Evolutionary conservation across 2,797 vertebrate species (phyloP).

Genomic region (Tragelaphus eurycerus): DNA sequence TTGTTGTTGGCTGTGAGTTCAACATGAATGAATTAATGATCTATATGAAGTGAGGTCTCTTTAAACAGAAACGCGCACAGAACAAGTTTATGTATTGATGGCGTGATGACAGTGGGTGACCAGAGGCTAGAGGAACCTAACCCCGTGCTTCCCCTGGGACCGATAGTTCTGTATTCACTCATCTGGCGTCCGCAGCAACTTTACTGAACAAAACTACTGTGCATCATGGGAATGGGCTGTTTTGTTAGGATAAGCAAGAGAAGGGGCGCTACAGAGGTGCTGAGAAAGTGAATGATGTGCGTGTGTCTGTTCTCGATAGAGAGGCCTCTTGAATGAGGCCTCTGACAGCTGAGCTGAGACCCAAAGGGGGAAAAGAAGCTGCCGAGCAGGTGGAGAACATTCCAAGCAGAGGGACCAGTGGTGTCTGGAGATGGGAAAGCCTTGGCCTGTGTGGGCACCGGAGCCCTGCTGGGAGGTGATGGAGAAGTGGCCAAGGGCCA

Average conservation of each 20-base stretch:
- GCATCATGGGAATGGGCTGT: fast-evolving
- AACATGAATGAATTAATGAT: neutral
- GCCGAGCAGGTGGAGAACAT: neutral
- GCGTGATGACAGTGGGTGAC: neutral
- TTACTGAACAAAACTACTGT: too few relatives aligned
- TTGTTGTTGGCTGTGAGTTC: neutral
- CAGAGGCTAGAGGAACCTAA: neutral
- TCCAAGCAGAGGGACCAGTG: neutral
- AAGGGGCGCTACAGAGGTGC: neutral
- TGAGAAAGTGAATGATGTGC: neutral
- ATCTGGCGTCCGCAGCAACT: neutral
- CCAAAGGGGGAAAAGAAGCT: neutral
- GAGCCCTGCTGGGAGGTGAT: neutral
- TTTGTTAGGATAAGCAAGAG: neutral
- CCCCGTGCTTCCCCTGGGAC: neutral
- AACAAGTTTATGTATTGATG: neutral
- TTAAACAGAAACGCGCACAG: neutral
- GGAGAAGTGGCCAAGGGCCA: neutral
- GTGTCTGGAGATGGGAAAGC: neutral
- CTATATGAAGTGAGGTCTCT: neutral
- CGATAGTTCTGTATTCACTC: neutral
- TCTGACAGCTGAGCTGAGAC: neutral
- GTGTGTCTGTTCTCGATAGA: neutral
- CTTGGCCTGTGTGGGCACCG: neutral
- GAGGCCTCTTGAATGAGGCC: neutral